These are phyloP conservation scores for Ctenopoma multispine DNA, from an alignment of 2,797 vertebrate genomes.

Conservation along the genomic window DNA sequence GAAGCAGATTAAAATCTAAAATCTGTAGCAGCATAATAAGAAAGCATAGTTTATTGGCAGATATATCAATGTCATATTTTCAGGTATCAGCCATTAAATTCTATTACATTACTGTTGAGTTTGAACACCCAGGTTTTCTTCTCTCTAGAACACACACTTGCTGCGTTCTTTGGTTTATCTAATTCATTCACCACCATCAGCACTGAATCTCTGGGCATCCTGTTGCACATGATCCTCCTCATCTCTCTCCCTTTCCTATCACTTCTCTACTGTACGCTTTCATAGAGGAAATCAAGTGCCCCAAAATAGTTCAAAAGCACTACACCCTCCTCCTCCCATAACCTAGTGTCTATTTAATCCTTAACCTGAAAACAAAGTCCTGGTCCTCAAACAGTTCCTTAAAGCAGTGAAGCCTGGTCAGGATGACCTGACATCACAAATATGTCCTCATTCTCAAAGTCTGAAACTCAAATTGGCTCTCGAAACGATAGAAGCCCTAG, in stretches of 20 bases:
- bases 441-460: slow-evolving; percentile 52
- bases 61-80: not conserved
- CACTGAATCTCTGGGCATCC: not conserved
- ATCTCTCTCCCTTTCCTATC: not conserved
- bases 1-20: not conserved
- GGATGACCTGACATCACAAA: slow-evolving; percentile 55
- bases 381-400: not conserved
- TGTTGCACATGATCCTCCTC: slow-evolving; percentile 8
- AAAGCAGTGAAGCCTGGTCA: slow-evolving; percentile 17
- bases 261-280: not conserved
- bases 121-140: not conserved
- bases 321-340: not conserved
- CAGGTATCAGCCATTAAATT: not conserved
- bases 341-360: slow-evolving; percentile 5
- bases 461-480: slow-evolving; percentile 62
- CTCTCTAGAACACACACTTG: slow-evolving; percentile 1
- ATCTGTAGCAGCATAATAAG: too few species aligned
- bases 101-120: not conserved
- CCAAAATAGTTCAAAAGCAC: slow-evolving; percentile 2
- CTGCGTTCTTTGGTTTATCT: not conserved
- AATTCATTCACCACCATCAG: slow-evolving; percentile 4
- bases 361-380: slow-evolving; percentile 11
- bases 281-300: not conserved
- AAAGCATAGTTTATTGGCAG: not conserved
- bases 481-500: slow-evolving; percentile 48